Base-by-base conservation (phyloP, 2,797 vertebrate genomes). In the Chromis chromis region DNA sequence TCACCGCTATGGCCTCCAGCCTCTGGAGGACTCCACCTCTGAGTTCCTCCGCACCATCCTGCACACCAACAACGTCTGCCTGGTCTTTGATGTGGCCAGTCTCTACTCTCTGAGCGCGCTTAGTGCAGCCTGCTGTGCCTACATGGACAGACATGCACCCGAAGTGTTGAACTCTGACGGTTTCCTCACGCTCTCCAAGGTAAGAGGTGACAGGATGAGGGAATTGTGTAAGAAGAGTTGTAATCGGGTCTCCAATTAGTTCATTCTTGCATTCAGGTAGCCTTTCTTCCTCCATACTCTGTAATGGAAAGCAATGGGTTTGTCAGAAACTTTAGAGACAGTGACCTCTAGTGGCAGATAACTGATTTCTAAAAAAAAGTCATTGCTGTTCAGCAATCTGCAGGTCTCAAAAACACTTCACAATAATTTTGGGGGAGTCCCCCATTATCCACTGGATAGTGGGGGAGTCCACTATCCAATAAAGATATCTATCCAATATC, bases 11-110 rank as follows among this genome's bases (percentile, higher is more conserved):
- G 98, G 97, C 62, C 97, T 99, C 77, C 97, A 98, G 79, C 97
- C 98, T 49, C 92, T 99, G 79, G 98, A 99, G 73, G 96, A 97
- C 88, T 98, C 98, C 50, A 98, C 97, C 0, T 99, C 97, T 0
- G 97, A 99, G 73, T 99, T 98, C 90, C 96, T 99, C 63, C 97
- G 97, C 84, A 98, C 98, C 79, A 94, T 99, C 79, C 96, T 99
- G 74, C 96, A 97, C 88, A 97, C 96, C 70, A 96, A 95, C 91
- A 99, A 99, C 19, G 97, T 98, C 86, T 98, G 97, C 84, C 95
- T 98, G 94, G 97, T 98, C 17, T 99, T 98, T 40, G 97, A 99
- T 8, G 97, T 98, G 89, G 97, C 98, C 89, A 97, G 96, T 81
- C 96, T 99, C 55, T 99, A 99, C 93, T 96, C 94, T 1, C 96